A percentile compares a stretch with the other conserved stretches of the same genome.
Conservation (phyloP, 2,888 invertebrate species). For the Gasteruption jaculator region DNA sequence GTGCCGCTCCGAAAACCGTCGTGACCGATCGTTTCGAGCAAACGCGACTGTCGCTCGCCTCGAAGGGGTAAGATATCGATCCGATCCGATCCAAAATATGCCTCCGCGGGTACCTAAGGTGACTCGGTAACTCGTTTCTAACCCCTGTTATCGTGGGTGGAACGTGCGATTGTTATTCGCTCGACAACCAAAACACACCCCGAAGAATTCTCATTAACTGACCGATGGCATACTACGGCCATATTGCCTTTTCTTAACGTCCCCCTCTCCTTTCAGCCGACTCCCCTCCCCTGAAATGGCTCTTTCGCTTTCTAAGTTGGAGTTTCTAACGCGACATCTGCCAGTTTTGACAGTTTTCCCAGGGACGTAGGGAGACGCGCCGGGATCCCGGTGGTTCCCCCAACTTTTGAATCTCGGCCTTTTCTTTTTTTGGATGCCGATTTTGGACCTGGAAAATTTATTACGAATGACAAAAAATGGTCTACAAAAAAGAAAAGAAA, state of each 20-base stretch:
- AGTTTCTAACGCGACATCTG: constrained; percentile 22
- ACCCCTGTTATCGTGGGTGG: constrained; percentile 3
- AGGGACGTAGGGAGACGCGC: constrained; percentile 25
- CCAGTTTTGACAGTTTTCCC: constrained; percentile 37
- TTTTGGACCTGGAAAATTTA: not conserved
- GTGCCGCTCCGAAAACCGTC: too few species aligned
- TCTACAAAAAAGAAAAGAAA: not conserved
- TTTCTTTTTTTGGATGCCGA: not conserved
- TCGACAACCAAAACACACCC: too few species aligned
- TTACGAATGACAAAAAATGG: not conserved
- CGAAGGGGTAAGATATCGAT: constrained; percentile 41
- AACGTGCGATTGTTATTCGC: too few species aligned
- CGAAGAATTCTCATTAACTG: too few species aligned
- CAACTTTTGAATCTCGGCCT: not conserved
- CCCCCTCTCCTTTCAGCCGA: constrained; percentile 22
- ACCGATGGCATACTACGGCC: constrained; percentile 37
- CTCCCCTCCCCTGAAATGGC: constrained; percentile 6
- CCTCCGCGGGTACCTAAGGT: too few species aligned
- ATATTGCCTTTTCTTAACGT: constrained; percentile 36
- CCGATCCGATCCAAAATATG: constrained; percentile 4
- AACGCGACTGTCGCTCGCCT: constrained; percentile 34
- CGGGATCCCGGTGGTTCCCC: constrained; percentile 7
- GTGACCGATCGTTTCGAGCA: too few species aligned
- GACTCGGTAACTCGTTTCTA: too few species aligned
- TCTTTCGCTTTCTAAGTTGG: constrained; percentile 9